A percentile compares a stretch with the other conserved stretches of the same genome.
Evolutionary conservation across 2,113 vertebrate genomes (phyloP).

Genomic region (Gymnarchus niloticus): DNA sequence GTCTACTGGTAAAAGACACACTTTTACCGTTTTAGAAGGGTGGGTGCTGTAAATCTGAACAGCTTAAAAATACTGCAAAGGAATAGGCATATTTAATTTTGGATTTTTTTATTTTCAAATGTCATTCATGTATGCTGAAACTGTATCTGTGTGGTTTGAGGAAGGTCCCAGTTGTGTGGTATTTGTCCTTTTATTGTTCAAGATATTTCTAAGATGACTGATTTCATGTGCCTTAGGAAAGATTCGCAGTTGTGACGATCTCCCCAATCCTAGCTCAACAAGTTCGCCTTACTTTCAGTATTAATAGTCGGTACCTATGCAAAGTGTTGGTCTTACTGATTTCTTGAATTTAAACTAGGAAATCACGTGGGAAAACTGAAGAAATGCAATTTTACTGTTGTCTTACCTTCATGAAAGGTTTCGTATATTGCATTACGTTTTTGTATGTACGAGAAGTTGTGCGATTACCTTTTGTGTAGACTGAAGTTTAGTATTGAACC

Average conservation of each 20-base stretch:
- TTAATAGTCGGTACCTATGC: conserved; percentile 21
- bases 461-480: background rate
- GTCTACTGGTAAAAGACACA: too few species aligned
- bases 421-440: background rate
- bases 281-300: conserved; percentile 41
- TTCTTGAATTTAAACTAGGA: background rate
- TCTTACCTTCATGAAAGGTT: background rate
- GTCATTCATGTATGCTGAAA: too few species aligned
- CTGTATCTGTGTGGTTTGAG: too few species aligned
- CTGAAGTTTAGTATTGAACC: background rate
- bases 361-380: background rate
- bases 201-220: background rate
- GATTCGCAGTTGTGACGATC: background rate
- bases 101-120: background rate
- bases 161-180: background rate
- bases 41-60: background rate
- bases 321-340: conserved; percentile 23
- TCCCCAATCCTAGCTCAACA: conserved; percentile 47
- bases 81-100: background rate
- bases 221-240: background rate
- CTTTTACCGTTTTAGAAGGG: too few species aligned
- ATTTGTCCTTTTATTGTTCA: background rate
- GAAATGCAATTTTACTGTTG: background rate
- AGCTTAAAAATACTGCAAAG: background rate
- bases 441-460: background rate